Conservation (phyloP, 2,113 vertebrate genomes). For the Machaerirhynchus nigripectus region DNA sequence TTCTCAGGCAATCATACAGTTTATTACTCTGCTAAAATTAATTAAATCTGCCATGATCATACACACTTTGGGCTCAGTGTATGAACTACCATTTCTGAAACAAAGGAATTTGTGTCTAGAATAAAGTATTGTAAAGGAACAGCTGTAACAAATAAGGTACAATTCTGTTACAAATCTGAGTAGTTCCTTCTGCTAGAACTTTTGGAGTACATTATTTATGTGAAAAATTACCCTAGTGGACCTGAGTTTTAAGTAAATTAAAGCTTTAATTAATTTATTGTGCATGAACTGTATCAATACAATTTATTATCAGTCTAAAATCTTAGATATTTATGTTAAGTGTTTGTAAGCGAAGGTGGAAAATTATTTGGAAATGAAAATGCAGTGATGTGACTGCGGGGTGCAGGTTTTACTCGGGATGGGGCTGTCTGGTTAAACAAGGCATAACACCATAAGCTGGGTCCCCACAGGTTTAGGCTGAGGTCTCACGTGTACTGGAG, state of each 20-base stretch:
- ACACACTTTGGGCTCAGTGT: not conserved
- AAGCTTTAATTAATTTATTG: not conserved
- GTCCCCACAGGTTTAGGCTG: not conserved
- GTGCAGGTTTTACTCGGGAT: not conserved
- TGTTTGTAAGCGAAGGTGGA: not conserved
- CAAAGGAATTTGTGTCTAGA: not conserved
- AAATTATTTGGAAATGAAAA: not conserved
- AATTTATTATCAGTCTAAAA: not conserved
- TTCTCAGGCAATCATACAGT: not conserved
- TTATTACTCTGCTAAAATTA: not conserved
- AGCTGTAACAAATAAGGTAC: constrained; percentile 31
- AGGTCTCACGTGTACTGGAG: fast-evolving
- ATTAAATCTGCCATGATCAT: not conserved
- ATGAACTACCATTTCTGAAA: not conserved
- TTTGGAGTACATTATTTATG: not conserved
- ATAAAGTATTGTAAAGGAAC: not conserved
- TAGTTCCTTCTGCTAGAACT: not conserved
- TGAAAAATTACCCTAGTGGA: not conserved
- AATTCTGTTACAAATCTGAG: not conserved
- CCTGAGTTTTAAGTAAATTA: not conserved
- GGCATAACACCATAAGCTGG: not conserved
- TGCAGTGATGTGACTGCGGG: fast-evolving
- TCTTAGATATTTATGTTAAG: not conserved
- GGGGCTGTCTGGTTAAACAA: not conserved
- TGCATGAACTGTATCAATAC: not conserved